Evolutionary conservation across 2,113 vertebrate species (phyloP).

Genomic region (Anolis sagrei): DNA sequence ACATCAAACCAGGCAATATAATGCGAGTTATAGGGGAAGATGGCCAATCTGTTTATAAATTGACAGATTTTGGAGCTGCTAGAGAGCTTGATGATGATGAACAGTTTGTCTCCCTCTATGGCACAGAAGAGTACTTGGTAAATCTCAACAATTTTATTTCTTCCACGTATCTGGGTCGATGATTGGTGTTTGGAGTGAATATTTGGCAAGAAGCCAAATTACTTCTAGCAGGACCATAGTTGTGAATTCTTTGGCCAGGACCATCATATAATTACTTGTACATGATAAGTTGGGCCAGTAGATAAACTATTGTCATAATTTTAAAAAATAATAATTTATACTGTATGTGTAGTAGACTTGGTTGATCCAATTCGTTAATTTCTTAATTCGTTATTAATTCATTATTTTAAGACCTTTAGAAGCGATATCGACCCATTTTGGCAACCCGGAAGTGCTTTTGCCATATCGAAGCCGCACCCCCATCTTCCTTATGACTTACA

Average conservation of each 20-base stretch:
- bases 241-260: conserved; percentile 34
- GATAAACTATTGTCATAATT: neutral
- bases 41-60: conserved; percentile 94
- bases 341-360: too few species aligned
- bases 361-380: too few species aligned
- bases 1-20: conserved; percentile 98
- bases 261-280: neutral
- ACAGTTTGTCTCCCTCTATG: conserved; percentile 98
- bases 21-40: conserved; percentile 98
- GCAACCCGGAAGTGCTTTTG: too few species aligned
- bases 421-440: too few species aligned
- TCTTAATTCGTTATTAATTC: too few species aligned
- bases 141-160: conserved; percentile 55
- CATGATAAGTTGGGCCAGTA: neutral
- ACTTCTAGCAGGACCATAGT: neutral
- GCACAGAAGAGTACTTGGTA: conserved; percentile 98
- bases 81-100: conserved; percentile 96
- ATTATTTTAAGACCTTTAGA: too few species aligned
- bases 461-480: too few species aligned
- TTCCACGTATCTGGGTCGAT: neutral
- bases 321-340: too few species aligned
- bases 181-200: neutral
- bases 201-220: neutral
- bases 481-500: too few species aligned
- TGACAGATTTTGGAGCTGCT: conserved; percentile 97